phyloP scores from a whole-genome alignment of 2,797 vertebrate species.

The Coregonus ussuriensis region DNA sequence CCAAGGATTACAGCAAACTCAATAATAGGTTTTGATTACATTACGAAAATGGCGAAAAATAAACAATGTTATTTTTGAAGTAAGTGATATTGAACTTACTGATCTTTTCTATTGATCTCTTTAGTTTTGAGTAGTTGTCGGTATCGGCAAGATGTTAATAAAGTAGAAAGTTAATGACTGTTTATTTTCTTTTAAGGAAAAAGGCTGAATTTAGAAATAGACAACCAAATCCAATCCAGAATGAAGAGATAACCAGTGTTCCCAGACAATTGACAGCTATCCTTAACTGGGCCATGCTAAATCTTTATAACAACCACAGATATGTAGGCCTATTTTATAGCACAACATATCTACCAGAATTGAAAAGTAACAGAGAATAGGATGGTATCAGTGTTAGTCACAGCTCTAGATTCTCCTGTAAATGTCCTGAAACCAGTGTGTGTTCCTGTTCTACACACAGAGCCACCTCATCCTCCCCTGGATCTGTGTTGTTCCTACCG shows the following conservation, averaged over 20 bases:
- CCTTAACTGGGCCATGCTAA: background rate
- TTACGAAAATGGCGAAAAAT: background rate
- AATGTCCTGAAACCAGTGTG: conserved; percentile 20
- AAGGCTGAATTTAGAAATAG: background rate
- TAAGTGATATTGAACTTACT: background rate
- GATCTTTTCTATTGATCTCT: background rate
- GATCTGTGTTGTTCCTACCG: background rate
- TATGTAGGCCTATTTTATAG: background rate
- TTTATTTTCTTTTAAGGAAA: too few species aligned
- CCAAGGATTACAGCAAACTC: background rate
- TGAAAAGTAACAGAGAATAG: conserved; percentile 7
- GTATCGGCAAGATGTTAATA: too few species aligned
- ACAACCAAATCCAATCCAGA: background rate
- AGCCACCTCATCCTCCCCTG: conserved; percentile 21
- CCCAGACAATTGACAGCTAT: too few species aligned
- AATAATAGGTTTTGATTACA: background rate
- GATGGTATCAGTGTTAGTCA: conserved; percentile 12
- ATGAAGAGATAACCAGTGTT: background rate
- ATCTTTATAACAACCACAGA: background rate
- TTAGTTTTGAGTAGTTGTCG: too few species aligned
- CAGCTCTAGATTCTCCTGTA: background rate
- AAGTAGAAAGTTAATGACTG: too few species aligned
- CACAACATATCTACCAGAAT: background rate
- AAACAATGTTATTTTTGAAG: background rate
- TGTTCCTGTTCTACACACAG: conserved; percentile 23